Base-by-base conservation (phyloP, 1,140 invertebrate genomes). In the Trachelipus rathkii region DNA sequence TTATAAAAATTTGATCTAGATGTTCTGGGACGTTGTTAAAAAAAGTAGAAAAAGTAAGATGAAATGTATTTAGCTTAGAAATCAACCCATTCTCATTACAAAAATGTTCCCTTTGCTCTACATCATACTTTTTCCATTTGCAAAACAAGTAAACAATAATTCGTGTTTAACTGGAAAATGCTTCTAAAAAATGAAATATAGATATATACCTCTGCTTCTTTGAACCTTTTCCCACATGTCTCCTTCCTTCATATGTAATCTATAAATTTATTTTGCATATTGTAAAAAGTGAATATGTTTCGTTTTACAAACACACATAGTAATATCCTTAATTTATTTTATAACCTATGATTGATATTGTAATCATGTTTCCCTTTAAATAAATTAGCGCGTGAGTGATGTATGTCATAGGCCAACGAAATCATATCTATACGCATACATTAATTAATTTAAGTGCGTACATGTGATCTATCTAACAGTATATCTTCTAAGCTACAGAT, bases 301-400 rank as follows among this genome's bases (percentile, higher is more conserved):
- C 50, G 11, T 19, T 19, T 60, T 60, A 4, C 19, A n/a, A 3
- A 8, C 50, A 15, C 50, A 19, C 50, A 19, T 33, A 33, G 33
- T 33, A 60, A 60, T 60, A 19, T 8, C 50, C 4, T 60, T 60
- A 60, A 60, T 60, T 60, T 60, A 19, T 13, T 60, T 60, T 60
- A 60, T 60, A 15, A 19, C 50, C 11, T n/a, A 60, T 60, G 50
- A 60, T 60, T 60, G 50, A 60, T n/a, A n/a, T n/a, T n/a, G n/a
- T 60, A 19, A 8, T 60, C 6, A 33, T 6, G 33, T 8, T 19
- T 60, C 8, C 19, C 50, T 19, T 60, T 60, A 60, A 60, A 60
- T 8, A 19, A 60, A 60, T 60, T 60, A 60, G 8, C 19, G 19
- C 50, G 8, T 1, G 50, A n/a, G n/a, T n/a, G 19, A 19, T 60